Conservation (phyloP, 1,140 invertebrate genomes). For the Elymnias hypermnestra region DNA sequence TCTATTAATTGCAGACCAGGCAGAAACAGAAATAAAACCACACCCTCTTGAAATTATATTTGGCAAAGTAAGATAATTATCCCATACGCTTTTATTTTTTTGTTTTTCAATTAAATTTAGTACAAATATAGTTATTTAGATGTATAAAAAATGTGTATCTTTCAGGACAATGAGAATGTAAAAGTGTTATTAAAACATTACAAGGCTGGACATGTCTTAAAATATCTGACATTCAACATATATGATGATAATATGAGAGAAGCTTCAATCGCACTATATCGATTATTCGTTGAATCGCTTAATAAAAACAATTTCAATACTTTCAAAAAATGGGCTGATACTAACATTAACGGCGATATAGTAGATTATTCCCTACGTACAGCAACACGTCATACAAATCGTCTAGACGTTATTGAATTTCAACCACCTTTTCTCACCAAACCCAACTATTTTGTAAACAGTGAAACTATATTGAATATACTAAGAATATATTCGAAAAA, state of each 20-base stretch:
- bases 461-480: slow-evolving; percentile 52
- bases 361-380: slow-evolving; percentile 42
- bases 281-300: slow-evolving; percentile 33
- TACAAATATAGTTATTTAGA: too few species aligned
- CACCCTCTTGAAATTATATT: slow-evolving; percentile 31
- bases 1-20: too few species aligned
- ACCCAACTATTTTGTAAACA: slow-evolving; percentile 56
- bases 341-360: slow-evolving; percentile 48
- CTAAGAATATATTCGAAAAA: slow-evolving; percentile 38
- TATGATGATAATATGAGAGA: slow-evolving; percentile 58
- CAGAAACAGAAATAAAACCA: too few species aligned
- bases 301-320: slow-evolving; percentile 25
- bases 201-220: slow-evolving; percentile 39
- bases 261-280: slow-evolving; percentile 45
- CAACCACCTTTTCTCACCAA: slow-evolving; percentile 49
- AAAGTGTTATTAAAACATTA: slow-evolving; percentile 34
- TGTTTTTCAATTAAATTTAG: neutral
- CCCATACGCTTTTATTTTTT: neutral
- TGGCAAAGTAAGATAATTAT: slow-evolving; percentile 27
- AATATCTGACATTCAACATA: slow-evolving; percentile 54
- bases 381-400: slow-evolving; percentile 31
- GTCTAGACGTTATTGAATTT: slow-evolving; percentile 19
- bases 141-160: slow-evolving; percentile 10
- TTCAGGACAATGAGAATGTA: slow-evolving; percentile 45
- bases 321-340: slow-evolving; percentile 34